Conservation (phyloP, 2,797 vertebrate species). For the Etheostoma nigrum region DNA sequence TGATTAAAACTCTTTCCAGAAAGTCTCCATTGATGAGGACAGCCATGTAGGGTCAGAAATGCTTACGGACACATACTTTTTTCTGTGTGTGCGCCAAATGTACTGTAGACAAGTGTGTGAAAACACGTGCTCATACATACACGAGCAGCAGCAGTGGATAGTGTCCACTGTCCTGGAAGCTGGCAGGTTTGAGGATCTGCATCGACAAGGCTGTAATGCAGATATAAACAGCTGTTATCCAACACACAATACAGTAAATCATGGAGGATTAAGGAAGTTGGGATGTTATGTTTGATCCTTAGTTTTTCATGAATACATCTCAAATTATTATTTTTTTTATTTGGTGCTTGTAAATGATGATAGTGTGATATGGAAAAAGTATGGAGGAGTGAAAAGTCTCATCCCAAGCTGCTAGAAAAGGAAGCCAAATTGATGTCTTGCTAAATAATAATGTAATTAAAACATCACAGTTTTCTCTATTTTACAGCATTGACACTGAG, state of each 20-base stretch:
- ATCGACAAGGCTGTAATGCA: slow-evolving; percentile 87
- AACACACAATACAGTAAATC: not conserved
- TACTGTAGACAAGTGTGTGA: not conserved
- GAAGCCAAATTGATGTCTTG: not conserved
- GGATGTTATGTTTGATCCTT: not conserved
- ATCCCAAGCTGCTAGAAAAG: not conserved
- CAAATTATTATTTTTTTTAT: not conserved
- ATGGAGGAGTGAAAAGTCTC: not conserved
- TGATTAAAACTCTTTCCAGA: slow-evolving; percentile 46
- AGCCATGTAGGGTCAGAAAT: slow-evolving; percentile 1
- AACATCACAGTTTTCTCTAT: not conserved
- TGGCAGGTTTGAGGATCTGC: slow-evolving; percentile 95
- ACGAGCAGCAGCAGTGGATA: slow-evolving; percentile 95
- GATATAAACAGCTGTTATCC: not conserved
- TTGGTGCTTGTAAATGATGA: not conserved
- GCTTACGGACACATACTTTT: not conserved
- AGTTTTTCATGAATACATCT: not conserved
- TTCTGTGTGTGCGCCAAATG: not conserved
- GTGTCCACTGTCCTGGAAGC: slow-evolving; percentile 88
- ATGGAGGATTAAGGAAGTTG: not conserved
- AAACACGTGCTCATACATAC: slow-evolving; percentile 83
- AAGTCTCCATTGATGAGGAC: slow-evolving; percentile 19
- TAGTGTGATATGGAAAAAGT: not conserved
- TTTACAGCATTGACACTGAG: not conserved
- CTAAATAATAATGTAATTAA: not conserved